Evolutionary conservation across 2,888 invertebrate genomes (phyloP), one percentile per base, ranked within the genome.

Genomic region (Epistrophella euchroma): DNA sequence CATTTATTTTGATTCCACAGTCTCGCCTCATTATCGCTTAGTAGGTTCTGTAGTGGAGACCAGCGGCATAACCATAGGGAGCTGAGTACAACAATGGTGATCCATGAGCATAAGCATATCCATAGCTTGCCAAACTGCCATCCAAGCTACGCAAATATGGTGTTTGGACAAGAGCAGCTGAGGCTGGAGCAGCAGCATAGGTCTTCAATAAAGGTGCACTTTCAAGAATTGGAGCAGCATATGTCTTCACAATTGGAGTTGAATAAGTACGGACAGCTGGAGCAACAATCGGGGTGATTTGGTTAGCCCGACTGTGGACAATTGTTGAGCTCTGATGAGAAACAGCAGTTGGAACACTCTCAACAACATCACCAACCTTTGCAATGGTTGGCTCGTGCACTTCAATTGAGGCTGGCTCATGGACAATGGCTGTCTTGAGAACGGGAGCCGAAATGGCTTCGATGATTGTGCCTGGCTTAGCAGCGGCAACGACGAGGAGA

Each of bases 311-410:
- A 43, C 92, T 91, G 75, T 92, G 93, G n/a, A 93, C 91, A 79
- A 94, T 93, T 17, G 93, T 89, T 7, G 93, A 92, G 60, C 93
- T 93, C 88, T 94, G 94, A 86, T 93, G 94, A 6, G 94, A 94
- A 0, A 90, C 89, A 2, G 89, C 89, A 1, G 88, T 89, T 45
- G 90, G 90, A 4, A 91, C 87, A 74, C 88, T 89, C 62, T 90
- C 89, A 35, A 90, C 89, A 52, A 89, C 70, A 37, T 90, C 89
- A 35, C 90, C 91, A 79, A 91, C 88, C 76, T 90, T 89, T 28
- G 89, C 88, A 50, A 91, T 80, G 15, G 89, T 88, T 19, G 90
- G 89, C 50, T 89, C 89, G 47, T 90, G 89, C 19, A 89, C 88
- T n/a, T 88, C 82, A n/a, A 88, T 74, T 19, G 83, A 81, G 9